A percentile compares a stretch with the other conserved stretches of the same genome.
phyloP scores from a whole-genome alignment of 2,113 vertebrate genomes.

The Aramus guarauna region DNA sequence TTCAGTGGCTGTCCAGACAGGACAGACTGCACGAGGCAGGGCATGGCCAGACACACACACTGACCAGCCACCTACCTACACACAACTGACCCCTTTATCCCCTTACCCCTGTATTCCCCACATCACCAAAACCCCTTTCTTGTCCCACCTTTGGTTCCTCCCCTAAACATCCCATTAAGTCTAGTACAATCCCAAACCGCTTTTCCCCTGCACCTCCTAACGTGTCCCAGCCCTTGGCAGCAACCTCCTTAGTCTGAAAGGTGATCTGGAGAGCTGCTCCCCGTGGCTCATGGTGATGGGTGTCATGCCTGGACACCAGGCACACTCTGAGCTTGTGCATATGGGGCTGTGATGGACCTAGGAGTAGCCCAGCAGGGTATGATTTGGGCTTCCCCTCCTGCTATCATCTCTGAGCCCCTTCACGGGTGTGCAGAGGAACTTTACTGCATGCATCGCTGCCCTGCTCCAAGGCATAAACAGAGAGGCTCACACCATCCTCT shows the following conservation, averaged over 20 bases:
- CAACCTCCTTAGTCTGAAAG: background rate
- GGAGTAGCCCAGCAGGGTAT: background rate
- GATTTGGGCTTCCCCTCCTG: background rate
- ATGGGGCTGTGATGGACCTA: background rate
- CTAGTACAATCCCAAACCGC: background rate
- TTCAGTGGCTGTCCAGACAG: background rate
- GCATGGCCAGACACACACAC: accelerated
- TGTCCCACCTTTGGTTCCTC: background rate
- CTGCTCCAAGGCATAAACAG: background rate
- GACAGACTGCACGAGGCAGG: background rate
- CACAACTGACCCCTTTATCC: background rate
- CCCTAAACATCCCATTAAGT: background rate
- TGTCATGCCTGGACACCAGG: accelerated
- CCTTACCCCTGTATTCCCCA: background rate
- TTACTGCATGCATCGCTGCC: background rate
- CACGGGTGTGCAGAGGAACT: background rate
- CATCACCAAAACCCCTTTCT: background rate
- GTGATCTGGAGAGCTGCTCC: background rate
- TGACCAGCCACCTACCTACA: background rate
- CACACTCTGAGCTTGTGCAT: background rate
- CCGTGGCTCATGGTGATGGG: background rate
- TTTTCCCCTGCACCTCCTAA: background rate
- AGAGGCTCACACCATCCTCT: background rate
- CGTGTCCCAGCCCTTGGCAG: background rate
- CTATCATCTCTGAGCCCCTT: background rate